These are phyloP conservation scores for Entomyzon cyanotis DNA, from an alignment of 2,113 vertebrate species.

Conservation along the genomic window DNA sequence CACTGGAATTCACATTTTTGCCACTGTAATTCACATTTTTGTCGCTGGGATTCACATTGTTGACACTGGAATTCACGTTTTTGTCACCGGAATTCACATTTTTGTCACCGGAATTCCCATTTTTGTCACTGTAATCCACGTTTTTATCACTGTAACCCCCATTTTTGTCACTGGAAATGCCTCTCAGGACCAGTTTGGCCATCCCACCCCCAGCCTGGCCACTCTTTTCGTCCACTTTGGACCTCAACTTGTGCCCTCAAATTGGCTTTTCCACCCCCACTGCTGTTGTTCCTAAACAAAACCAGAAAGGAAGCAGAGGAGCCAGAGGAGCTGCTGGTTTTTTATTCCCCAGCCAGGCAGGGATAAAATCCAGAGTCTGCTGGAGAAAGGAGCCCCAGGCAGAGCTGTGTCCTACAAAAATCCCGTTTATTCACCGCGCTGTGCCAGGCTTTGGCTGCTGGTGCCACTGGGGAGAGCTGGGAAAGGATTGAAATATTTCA, in stretches of 20 bases:
- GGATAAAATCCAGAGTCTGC: neutral
- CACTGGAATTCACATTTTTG: too few relatives aligned
- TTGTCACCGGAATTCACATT: too few relatives aligned
- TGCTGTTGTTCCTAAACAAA: neutral
- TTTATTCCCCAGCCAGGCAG: neutral
- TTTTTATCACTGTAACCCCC: too few relatives aligned
- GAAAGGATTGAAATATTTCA: neutral
- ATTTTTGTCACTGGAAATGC: neutral
- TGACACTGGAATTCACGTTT: too few relatives aligned
- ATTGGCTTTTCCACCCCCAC: neutral
- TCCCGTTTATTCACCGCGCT: neutral
- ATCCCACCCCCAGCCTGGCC: neutral
- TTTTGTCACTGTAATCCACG: too few relatives aligned
- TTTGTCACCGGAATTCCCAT: too few relatives aligned
- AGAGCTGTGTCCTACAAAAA: slow-evolving; percentile 8
- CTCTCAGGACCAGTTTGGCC: neutral
- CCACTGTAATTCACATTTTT: too few relatives aligned
- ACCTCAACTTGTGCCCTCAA: neutral
- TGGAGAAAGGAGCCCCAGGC: neutral
- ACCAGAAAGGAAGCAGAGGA: neutral
- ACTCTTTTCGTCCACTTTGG: neutral
- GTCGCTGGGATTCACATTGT: too few relatives aligned
- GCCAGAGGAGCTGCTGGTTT: neutral
- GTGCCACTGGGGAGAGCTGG: neutral
- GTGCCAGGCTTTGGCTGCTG: neutral